Evolutionary conservation across 1,140 invertebrate genomes (phyloP).

Genomic region (Drosophila equinoxialis): DNA sequence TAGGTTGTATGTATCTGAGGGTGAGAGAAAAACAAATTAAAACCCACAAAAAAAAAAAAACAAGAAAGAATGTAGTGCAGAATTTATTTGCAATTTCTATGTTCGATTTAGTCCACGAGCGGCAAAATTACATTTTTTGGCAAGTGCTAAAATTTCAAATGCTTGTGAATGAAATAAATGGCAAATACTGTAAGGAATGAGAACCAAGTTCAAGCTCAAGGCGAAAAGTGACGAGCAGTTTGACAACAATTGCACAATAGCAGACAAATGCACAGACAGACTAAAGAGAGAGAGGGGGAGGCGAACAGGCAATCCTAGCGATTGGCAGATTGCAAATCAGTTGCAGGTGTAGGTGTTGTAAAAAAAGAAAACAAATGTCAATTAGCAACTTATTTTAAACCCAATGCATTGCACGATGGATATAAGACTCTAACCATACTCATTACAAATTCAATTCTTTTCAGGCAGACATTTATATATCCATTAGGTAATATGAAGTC

Average conservation of each 20-base stretch:
- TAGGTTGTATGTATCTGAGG: no score
- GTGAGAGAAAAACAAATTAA: conserved; percentile 3
- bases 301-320: conserved; percentile 5
- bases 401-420: not conserved
- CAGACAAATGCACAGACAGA: not conserved
- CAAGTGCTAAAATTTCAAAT: conserved; percentile 12
- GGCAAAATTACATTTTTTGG: conserved; percentile 10
- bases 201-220: conserved; percentile 46
- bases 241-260: conserved; percentile 16
- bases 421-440: not conserved
- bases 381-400: not conserved
- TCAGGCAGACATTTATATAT: not conserved
- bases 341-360: conserved; percentile 12
- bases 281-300: no score
- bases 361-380: conserved; percentile 4
- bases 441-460: not conserved
- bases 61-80: no score
- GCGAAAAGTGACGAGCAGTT: conserved; percentile 20
- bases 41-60: conserved; percentile 5
- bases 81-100: conserved; percentile 24
- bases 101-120: conserved; percentile 20
- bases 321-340: conserved; percentile 37
- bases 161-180: conserved; percentile 33
- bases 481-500: conserved; percentile 11
- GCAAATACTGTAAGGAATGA: conserved; percentile 6